These are phyloP conservation scores for Apis laboriosa DNA, from an alignment of 1,140 invertebrate species.

Conservation along the genomic window DNA sequence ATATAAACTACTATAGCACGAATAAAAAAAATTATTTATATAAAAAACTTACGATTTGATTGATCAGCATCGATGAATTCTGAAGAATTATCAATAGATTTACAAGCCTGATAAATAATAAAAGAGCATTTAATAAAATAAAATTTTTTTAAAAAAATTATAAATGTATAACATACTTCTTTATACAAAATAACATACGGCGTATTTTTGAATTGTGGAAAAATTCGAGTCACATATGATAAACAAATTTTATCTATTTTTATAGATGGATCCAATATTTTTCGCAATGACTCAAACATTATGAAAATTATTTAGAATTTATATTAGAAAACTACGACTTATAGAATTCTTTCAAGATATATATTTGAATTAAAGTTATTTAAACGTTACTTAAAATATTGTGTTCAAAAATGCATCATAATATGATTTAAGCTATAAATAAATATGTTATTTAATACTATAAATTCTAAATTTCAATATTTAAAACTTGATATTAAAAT, in stretches of 20 bases:
- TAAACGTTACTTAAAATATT: slow-evolving; percentile 2
- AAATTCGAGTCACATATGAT: slow-evolving; percentile 52
- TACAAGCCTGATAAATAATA: slow-evolving; percentile 5
- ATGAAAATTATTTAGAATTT: background rate
- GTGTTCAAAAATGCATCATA: slow-evolving; percentile 20
- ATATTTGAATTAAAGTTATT: slow-evolving; percentile 22
- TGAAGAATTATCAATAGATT: background rate
- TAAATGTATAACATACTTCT: slow-evolving; percentile 9
- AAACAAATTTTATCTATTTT: slow-evolving; percentile 30
- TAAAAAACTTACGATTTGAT: slow-evolving; percentile 9
- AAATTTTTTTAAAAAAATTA: background rate
- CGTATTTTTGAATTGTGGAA: slow-evolving; percentile 43
- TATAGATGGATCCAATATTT: slow-evolving; percentile 25
- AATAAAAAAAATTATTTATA: background rate
- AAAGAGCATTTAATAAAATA: background rate
- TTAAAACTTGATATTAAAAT: background rate
- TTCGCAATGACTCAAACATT: background rate
- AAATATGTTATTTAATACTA: background rate
- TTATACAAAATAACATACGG: slow-evolving; percentile 47
- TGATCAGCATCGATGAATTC: background rate
- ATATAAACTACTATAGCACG: background rate
- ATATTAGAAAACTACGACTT: background rate
- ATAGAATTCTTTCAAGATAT: background rate
- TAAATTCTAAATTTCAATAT: background rate
- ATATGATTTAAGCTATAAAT: background rate